Conservation (phyloP, 30 jellyfish, hydroid and myxozoan species). For the Aurelia coerulea region DNA sequence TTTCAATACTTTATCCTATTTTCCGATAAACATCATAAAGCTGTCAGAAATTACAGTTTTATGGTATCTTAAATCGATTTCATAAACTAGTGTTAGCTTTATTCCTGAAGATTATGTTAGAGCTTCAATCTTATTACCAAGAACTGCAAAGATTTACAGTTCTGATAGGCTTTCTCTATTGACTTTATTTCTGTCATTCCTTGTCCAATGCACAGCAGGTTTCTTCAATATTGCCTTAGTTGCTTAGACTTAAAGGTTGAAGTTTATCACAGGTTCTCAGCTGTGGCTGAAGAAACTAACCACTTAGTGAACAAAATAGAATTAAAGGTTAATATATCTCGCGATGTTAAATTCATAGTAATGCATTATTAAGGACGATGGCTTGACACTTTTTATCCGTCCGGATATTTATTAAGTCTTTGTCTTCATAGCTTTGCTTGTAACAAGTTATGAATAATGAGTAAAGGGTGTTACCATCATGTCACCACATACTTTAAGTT, state of each 20-base stretch:
- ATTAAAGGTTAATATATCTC: constrained; percentile 18
- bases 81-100: neutral
- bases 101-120: neutral
- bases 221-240: constrained; percentile 11
- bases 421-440: neutral
- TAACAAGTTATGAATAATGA: constrained; percentile 34
- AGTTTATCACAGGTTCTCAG: constrained; percentile 12
- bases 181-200: constrained; percentile 6
- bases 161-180: constrained; percentile 4
- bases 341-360: constrained; percentile 26
- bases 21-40: constrained; percentile 4
- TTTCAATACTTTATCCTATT: constrained; percentile 14
- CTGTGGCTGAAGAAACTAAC: constrained; percentile 36
- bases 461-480: constrained; percentile 34
- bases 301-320: constrained; percentile 35
- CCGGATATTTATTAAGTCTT: constrained; percentile 21
- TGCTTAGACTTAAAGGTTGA: neutral
- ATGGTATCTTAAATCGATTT: constrained; percentile 23
- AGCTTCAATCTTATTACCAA: neutral
- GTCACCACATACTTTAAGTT: constrained; percentile 27
- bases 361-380: constrained; percentile 12
- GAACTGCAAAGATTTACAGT: constrained; percentile 8
- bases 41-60: constrained; percentile 9
- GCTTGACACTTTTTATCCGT: constrained; percentile 38
- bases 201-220: constrained; percentile 24